phyloP scores from a whole-genome alignment of 2,888 invertebrate genomes.

The Leptura quadrifasciata region DNA sequence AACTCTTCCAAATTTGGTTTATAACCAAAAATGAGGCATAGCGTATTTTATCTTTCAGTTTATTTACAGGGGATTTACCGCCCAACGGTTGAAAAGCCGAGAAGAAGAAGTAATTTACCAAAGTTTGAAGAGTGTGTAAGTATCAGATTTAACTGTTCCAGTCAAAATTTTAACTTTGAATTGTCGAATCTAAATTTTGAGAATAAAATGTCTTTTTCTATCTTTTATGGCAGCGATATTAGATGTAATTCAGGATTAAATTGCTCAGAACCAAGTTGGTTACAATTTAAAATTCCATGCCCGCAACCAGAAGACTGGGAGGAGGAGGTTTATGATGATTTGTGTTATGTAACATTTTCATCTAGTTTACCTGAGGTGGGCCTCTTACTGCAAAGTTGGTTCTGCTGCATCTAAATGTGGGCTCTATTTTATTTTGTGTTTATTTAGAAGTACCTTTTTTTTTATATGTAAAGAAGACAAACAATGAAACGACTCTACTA shows the following conservation, averaged over 20 bases:
- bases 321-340: slow-evolving; percentile 91
- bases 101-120: slow-evolving; percentile 92
- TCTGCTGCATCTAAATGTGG: slow-evolving; percentile 25
- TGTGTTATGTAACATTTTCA: slow-evolving; percentile 90
- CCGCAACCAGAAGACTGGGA: slow-evolving; percentile 81
- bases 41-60: slow-evolving; percentile 27
- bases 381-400: slow-evolving; percentile 42
- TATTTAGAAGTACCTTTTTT: slow-evolving; percentile 15
- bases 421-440: slow-evolving; percentile 24
- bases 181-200: not conserved
- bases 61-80: slow-evolving; percentile 85
- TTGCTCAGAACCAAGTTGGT: slow-evolving; percentile 77
- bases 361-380: slow-evolving; percentile 81
- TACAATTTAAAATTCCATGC: slow-evolving; percentile 80
- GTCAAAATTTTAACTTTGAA: slow-evolving; percentile 23
- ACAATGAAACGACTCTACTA: too few species aligned
- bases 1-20: not conserved
- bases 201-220: slow-evolving; percentile 31
- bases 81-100: slow-evolving; percentile 80
- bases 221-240: slow-evolving; percentile 46
- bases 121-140: slow-evolving; percentile 88
- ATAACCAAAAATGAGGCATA: not conserved
- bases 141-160: slow-evolving; percentile 62
- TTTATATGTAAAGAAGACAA: not conserved
- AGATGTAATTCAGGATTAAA: slow-evolving; percentile 50